Evolutionary conservation across 2,797 vertebrate species (phyloP), one percentile per base, ranked within the genome.

Genomic region (Moxostoma hubbsi): DNA sequence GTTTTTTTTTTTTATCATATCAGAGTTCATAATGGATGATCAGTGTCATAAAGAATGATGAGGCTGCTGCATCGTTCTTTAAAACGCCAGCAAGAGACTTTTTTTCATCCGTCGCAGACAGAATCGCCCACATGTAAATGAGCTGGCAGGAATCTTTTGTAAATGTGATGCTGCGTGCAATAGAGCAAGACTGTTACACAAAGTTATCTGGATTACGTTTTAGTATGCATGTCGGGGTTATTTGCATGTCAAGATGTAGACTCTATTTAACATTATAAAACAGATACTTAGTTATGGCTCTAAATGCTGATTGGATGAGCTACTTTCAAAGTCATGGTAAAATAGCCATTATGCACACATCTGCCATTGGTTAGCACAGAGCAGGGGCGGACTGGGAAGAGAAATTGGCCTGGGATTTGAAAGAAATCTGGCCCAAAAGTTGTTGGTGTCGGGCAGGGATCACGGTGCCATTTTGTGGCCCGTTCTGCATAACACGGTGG

Each of bases 1-100:
- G 76, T 24, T 24, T 24, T 24, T 24, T 24, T 24, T 24, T 88
- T 91, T 91, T 89, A 91, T 92, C 89, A 89, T 91, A 92, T 92
- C 92, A 87, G 81, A 90, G 88, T 89, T 82, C 62, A 85, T 92
- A 93, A 93, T 92, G 92, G 90, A 93, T 93, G 91, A 93, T 93
- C 92, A 92, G 88, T 91, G 93, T 93, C 92, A 92, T 92, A 90
- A 92, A 94, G 92, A 94, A 90, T 90, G 90, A 94, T 95, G 93
- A 91, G 87, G 51, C 85, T 84, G 75, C 69, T 50, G 67, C 81
- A 80, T 85, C 83, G 62, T 90, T 91, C 91, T 94, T 92, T 90
- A 92, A 90, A 93, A 89, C 50, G 81, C 84, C 84, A 45, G 86
- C 74, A 84, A 85, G 85, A 91, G 88, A 87, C 71, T 94, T 89